A percentile compares a stretch with the other conserved stretches of the same genome.
Evolutionary conservation across 2,113 vertebrate species (phyloP).

Genomic region (Helogale parvula): DNA sequence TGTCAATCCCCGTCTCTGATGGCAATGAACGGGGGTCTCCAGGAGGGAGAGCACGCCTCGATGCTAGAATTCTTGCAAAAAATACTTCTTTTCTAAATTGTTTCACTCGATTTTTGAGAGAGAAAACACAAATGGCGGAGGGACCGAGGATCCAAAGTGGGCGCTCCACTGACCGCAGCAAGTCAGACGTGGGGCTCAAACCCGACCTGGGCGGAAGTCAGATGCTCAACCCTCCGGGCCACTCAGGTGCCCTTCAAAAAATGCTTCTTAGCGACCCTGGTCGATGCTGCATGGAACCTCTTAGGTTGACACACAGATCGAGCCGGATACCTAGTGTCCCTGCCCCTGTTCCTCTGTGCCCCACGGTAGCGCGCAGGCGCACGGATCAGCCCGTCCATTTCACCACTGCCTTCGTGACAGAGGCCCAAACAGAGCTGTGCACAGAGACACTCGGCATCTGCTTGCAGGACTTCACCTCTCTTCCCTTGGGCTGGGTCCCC

Average conservation of each 20-base stretch:
- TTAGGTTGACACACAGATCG: fast-evolving
- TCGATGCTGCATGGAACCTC: background rate
- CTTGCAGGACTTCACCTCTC: background rate
- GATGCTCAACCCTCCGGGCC: too few species aligned
- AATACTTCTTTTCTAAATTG: background rate
- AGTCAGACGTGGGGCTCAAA: too few species aligned
- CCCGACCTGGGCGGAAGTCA: too few species aligned
- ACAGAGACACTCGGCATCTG: fast-evolving
- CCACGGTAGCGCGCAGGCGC: fast-evolving
- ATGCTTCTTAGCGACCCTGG: background rate
- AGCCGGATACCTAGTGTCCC: fast-evolving
- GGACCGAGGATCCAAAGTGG: too few species aligned
- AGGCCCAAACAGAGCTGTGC: background rate
- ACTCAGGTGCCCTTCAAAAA: background rate
- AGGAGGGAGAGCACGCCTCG: background rate
- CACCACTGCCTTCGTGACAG: fast-evolving
- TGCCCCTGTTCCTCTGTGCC: fast-evolving
- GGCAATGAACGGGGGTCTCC: background rate
- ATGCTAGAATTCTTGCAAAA: background rate
- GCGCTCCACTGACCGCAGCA: too few species aligned
- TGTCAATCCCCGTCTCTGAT: background rate
- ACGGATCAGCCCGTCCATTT: too few species aligned
- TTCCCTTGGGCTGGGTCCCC: background rate
- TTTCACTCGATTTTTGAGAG: too few species aligned
- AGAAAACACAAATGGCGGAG: too few species aligned